phyloP scores from a whole-genome alignment of 2,888 invertebrate genomes.

The Podabrus alpinus region DNA sequence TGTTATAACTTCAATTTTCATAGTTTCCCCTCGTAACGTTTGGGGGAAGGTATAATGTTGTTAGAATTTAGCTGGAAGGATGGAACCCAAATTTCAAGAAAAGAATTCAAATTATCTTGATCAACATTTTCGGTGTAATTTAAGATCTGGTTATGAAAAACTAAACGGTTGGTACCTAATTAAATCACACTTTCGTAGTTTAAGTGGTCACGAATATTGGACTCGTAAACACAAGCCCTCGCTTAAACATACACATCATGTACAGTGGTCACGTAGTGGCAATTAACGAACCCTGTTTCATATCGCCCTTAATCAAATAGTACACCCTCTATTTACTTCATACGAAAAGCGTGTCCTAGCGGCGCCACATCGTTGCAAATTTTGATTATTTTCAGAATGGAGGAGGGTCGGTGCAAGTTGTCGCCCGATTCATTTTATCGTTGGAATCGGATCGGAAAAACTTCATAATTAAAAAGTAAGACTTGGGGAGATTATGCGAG shows the following conservation, averaged over 20 bases:
- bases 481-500: not conserved
- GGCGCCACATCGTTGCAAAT: conserved; percentile 32
- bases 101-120: not conserved
- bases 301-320: conserved; percentile 45
- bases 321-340: conserved; percentile 35
- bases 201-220: conserved; percentile 29
- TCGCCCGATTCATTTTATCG: conserved; percentile 26
- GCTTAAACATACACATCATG: conserved; percentile 30
- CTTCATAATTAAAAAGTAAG: conserved; percentile 20
- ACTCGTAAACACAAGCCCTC: conserved; percentile 40
- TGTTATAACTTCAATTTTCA: too few species aligned
- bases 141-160: not conserved
- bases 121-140: not conserved
- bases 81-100: too few species aligned
- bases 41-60: too few species aligned
- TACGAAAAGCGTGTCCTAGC: conserved; percentile 31
- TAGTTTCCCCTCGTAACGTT: too few species aligned
- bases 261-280: conserved; percentile 39
- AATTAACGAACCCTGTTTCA: conserved; percentile 49
- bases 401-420: conserved; percentile 17
- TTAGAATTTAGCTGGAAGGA: too few species aligned
- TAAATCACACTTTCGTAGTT: conserved; percentile 26
- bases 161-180: conserved; percentile 7
- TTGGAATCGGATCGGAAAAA: conserved; percentile 13
- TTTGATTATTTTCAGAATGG: conserved; percentile 33